Evolutionary conservation across 2,113 vertebrate genomes (phyloP).

Genomic region (Ceratotherium simum): DNA sequence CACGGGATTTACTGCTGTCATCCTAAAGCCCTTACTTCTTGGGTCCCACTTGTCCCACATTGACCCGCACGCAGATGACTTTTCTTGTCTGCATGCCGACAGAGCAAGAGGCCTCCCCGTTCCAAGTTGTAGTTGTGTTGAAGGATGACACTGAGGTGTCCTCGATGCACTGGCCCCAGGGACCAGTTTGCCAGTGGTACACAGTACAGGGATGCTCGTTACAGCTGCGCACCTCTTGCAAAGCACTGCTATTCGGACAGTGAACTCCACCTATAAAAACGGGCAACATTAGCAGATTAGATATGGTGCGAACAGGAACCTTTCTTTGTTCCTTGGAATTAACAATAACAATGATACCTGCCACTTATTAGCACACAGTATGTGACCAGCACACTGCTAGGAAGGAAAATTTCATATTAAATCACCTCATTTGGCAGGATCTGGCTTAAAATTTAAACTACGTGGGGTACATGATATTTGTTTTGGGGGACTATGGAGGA

Average conservation of each 20-base stretch:
- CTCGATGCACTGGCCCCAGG: slow-evolving; percentile 95
- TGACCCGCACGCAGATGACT: slow-evolving; percentile 98
- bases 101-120: slow-evolving; percentile 89
- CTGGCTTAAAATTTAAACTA: slow-evolving; percentile 8
- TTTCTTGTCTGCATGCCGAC: slow-evolving; percentile 97
- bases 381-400: not conserved
- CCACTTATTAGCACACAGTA: not conserved
- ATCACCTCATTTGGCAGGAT: not conserved
- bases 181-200: slow-evolving; percentile 97
- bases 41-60: slow-evolving; percentile 98
- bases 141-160: slow-evolving; percentile 91
- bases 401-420: not conserved
- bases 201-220: slow-evolving; percentile 97
- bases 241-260: slow-evolving; percentile 94
- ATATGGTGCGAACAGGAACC: not conserved
- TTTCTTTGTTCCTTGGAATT: not conserved
- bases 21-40: slow-evolving; percentile 93
- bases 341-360: not conserved
- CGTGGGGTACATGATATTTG: not conserved
- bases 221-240: slow-evolving; percentile 95
- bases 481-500: not conserved
- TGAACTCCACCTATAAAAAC: slow-evolving; percentile 90
- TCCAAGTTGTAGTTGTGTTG: slow-evolving; percentile 89
- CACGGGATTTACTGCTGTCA: not conserved
- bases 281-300: slow-evolving; percentile 57